Evolutionary conservation across 2,797 vertebrate genomes (phyloP).

Genomic region (Rhabdophis nuchalis): DNA sequence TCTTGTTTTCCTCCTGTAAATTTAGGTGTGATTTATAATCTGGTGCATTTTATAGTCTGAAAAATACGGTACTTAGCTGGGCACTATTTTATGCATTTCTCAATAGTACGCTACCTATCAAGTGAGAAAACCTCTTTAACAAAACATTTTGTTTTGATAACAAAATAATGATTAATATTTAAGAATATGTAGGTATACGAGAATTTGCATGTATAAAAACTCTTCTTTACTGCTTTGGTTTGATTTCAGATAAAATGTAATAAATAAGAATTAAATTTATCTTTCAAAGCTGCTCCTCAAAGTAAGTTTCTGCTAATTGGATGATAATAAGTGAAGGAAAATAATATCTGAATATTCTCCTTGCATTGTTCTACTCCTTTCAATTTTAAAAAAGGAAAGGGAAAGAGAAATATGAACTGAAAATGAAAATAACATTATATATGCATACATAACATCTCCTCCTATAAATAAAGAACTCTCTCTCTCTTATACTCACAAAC

Average conservation of each 20-base stretch:
- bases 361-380: neutral
- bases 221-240: neutral
- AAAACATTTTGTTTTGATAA: neutral
- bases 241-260: neutral
- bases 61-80: neutral
- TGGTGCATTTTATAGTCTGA: too few relatives aligned
- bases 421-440: neutral
- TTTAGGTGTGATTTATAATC: too few relatives aligned
- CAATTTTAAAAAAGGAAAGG: neutral
- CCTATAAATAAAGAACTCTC: neutral
- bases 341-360: neutral
- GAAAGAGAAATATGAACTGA: neutral
- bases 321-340: neutral
- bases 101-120: neutral
- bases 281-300: neutral
- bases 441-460: neutral
- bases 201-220: neutral
- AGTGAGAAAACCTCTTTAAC: neutral
- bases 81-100: neutral
- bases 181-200: neutral
- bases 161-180: neutral
- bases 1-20: too few relatives aligned
- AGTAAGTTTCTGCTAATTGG: neutral
- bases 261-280: neutral
- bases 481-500: neutral